These are phyloP conservation scores for Avahi laniger DNA, from an alignment of 2,797 vertebrate genomes.

Conservation along the genomic window DNA sequence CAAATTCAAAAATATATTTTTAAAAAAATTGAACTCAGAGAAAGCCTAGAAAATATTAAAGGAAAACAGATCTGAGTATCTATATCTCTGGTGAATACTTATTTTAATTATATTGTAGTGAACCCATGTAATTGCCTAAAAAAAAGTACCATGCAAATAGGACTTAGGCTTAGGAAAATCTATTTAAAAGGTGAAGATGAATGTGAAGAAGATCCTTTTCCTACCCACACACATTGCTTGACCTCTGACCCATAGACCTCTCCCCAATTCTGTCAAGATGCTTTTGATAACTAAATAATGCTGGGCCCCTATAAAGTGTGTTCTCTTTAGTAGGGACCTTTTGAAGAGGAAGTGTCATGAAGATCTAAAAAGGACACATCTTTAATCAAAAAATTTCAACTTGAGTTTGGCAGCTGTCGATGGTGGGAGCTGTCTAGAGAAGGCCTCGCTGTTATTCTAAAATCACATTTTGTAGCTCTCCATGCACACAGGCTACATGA, in stretches of 20 bases:
- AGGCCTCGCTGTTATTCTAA: neutral
- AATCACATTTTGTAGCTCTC: neutral
- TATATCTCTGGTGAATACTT: neutral
- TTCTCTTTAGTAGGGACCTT: neutral
- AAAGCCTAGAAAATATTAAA: slow-evolving; percentile 50
- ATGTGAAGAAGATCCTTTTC: neutral
- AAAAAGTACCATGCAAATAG: neutral
- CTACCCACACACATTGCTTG: neutral
- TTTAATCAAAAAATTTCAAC: neutral
- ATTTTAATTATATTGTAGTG: neutral
- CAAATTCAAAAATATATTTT: neutral
- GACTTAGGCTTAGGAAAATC: neutral
- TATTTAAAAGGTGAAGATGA: neutral
- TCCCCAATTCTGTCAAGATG: neutral
- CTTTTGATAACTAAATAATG: neutral
- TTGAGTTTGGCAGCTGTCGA: neutral
- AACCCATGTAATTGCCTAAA: neutral
- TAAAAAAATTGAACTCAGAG: neutral
- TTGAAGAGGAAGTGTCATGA: neutral
- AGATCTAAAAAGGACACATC: neutral
- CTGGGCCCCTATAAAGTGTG: neutral
- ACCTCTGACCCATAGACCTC: neutral
- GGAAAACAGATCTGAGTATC: slow-evolving; percentile 24
- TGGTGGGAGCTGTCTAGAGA: neutral
- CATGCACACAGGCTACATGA: too few relatives aligned